Percentiles rank a stretch among this genome's conserved stretches.
These are phyloP conservation scores for Tryphoninae sp. DNA, from an alignment of 2,888 invertebrate genomes.

Conservation along the genomic window DNA sequence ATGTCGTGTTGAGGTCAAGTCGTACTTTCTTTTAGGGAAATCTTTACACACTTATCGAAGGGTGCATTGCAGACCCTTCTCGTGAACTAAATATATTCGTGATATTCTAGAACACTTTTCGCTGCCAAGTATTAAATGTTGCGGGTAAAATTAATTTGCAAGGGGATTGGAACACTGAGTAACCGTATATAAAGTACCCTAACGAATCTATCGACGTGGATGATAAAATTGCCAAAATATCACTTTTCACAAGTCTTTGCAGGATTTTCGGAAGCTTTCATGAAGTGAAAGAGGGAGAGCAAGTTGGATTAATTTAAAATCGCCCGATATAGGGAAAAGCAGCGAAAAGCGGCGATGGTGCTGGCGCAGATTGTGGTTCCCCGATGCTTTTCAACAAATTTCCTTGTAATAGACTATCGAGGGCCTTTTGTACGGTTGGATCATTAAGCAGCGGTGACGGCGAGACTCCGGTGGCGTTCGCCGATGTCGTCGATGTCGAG, in stretches of 20 bases:
- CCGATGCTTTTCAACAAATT: conserved; percentile 83
- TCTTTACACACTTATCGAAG: no score
- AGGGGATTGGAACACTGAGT: not conserved
- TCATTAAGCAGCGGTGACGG: conserved; percentile 87
- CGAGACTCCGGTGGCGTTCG: conserved; percentile 76
- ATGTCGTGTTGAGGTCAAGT: no score
- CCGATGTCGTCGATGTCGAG: conserved; percentile 69
- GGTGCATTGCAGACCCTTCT: no score
- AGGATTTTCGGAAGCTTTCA: conserved; percentile 4
- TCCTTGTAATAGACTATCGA: conserved; percentile 86
- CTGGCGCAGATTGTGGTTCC: conserved; percentile 74
- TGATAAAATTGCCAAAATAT: conserved; percentile 29
- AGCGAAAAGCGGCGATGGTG: conserved; percentile 77
- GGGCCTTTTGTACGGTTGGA: conserved; percentile 89
- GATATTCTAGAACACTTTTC: not conserved
- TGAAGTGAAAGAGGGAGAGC: not conserved
- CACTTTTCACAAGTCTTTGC: conserved; percentile 13
- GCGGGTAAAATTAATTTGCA: conserved; percentile 2
- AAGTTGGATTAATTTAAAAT: conserved; percentile 70
- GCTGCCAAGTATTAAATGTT: conserved; percentile 24
- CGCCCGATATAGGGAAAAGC: conserved; percentile 80
- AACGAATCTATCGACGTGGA: conserved; percentile 2
- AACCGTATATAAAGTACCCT: conserved; percentile 8
- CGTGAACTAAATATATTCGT: no score
- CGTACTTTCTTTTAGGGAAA: no score